These are phyloP conservation scores for Rhabdomys dilectus DNA, from an alignment of 2,113 vertebrate genomes.

Conservation along the genomic window DNA sequence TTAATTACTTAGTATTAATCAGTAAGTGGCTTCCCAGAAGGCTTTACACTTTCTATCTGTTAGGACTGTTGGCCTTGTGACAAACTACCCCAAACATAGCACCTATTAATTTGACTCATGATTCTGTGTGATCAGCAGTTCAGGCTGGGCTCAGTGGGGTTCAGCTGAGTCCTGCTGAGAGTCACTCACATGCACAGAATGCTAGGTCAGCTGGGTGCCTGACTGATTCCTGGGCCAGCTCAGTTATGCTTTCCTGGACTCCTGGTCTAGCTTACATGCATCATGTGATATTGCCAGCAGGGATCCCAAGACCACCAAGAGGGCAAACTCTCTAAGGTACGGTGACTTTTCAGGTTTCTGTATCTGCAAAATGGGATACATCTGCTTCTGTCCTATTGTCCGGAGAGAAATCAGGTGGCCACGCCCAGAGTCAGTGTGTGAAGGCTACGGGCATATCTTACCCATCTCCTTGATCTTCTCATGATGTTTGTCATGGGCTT, in stretches of 20 bases:
- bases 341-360: slow-evolving; percentile 1
- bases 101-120: background rate
- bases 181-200: background rate
- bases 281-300: background rate
- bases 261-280: background rate
- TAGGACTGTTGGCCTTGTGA: background rate
- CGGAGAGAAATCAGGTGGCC: background rate
- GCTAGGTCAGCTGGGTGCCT: slow-evolving; percentile 34
- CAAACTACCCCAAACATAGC: background rate
- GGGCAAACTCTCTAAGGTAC: background rate
- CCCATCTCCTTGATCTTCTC: background rate
- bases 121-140: slow-evolving; percentile 54
- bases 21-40: background rate
- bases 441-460: background rate
- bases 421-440: background rate
- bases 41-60: background rate
- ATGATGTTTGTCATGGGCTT: background rate
- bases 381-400: background rate
- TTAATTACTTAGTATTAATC: background rate
- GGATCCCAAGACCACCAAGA: background rate
- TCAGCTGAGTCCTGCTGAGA: slow-evolving; percentile 57
- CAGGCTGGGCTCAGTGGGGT: background rate
- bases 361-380: background rate
- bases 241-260: background rate
- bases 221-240: background rate